These are phyloP conservation scores for Agapornis canus DNA, from an alignment of 2,797 vertebrate genomes.

Conservation along the genomic window DNA sequence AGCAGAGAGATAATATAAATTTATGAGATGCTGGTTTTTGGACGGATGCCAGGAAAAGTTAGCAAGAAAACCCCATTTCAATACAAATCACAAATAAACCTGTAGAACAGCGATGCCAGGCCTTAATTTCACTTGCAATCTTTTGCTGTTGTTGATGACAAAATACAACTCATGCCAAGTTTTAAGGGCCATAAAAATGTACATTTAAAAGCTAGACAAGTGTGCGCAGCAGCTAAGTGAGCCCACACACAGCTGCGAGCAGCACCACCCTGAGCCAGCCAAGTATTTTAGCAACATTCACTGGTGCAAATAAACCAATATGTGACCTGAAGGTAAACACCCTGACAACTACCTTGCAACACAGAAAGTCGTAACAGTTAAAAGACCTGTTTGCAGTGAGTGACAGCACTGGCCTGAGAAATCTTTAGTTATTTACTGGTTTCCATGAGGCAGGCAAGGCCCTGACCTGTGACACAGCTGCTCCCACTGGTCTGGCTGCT, in stretches of 20 bases:
- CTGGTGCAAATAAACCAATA: not conserved
- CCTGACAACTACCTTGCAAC: rapidly evolving
- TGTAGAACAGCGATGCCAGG: not conserved
- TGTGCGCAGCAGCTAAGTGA: rapidly evolving
- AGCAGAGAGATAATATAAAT: not conserved
- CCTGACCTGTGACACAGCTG: not conserved
- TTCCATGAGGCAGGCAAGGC: not conserved
- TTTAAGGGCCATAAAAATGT: not conserved
- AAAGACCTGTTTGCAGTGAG: rapidly evolving
- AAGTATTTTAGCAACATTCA: not conserved
- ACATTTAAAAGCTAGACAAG: not conserved
- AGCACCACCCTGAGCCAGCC: not conserved
- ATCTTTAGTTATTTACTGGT: not conserved
- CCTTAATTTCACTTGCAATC: conserved; percentile 7
- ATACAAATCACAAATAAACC: not conserved
- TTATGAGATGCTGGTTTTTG: conserved; percentile 6
- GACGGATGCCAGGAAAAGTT: not conserved
- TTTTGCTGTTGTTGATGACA: not conserved
- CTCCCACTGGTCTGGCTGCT: not conserved
- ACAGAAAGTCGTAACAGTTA: rapidly evolving
- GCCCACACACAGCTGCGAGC: not conserved
- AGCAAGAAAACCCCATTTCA: conserved; percentile 32
- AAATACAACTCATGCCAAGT: conserved; percentile 7
- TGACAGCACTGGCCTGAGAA: not conserved
- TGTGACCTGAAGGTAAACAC: not conserved